Evolutionary conservation across 2,888 invertebrate genomes (phyloP).

Genomic region (Tachystola acroxantha): DNA sequence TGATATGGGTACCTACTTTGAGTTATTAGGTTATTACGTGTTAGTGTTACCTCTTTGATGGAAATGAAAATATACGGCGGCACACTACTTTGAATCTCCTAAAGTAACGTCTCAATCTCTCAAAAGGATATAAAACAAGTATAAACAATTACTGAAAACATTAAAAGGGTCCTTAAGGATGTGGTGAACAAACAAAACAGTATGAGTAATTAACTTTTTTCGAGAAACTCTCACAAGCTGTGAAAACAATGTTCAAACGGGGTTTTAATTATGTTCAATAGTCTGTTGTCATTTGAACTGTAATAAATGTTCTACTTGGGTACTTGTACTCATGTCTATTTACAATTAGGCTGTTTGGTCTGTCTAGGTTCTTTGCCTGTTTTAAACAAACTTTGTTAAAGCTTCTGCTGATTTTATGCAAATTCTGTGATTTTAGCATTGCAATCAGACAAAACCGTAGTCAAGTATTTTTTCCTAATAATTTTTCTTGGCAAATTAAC

Average conservation of each 20-base stretch:
- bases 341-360: too few relatives aligned
- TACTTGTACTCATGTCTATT: not conserved
- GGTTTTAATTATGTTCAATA: conserved; percentile 1
- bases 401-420: too few relatives aligned
- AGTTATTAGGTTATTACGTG: too few relatives aligned
- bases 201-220: conserved; percentile 8
- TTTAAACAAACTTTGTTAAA: too few relatives aligned
- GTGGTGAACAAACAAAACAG: conserved; percentile 11
- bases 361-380: not conserved
- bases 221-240: conserved; percentile 9
- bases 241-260: conserved; percentile 10
- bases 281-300: not conserved
- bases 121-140: conserved; percentile 7
- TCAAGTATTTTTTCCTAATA: too few relatives aligned
- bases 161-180: conserved; percentile 18
- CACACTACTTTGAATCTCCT: not conserved
- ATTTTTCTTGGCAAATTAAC: too few relatives aligned
- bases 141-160: conserved; percentile 16
- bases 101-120: conserved; percentile 10
- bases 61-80: not conserved
- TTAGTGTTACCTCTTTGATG: not conserved
- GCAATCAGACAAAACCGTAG: too few relatives aligned
- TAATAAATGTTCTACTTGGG: not conserved
- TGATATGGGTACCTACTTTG: too few relatives aligned
- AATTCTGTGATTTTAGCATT: too few relatives aligned